Percentiles rank a stretch among this genome's conserved stretches.
These are phyloP conservation scores for Sweltsa coloradensis DNA, from an alignment of 1,140 invertebrate species.

Conservation along the genomic window DNA sequence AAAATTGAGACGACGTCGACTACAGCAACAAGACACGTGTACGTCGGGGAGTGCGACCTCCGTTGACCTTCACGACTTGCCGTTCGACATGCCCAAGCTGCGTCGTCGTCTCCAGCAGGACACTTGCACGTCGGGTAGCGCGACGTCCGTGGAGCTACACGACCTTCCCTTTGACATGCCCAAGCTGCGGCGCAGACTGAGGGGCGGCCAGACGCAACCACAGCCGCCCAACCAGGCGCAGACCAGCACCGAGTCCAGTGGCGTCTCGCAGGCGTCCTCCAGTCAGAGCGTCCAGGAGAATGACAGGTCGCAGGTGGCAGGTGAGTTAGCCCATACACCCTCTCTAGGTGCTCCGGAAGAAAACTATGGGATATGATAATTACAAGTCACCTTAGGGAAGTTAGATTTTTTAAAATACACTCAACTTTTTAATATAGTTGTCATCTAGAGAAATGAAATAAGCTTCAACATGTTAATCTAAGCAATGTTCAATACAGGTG, in stretches of 20 bases:
- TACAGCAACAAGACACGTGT: slow-evolving; percentile 39
- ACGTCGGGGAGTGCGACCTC: slow-evolving; percentile 55
- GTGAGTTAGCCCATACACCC: no score
- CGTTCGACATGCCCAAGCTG: slow-evolving; percentile 84
- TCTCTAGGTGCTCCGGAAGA: no score
- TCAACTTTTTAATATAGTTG: no score
- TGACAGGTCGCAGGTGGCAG: no score
- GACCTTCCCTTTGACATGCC: slow-evolving; percentile 83
- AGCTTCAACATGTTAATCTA: no score
- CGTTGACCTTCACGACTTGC: slow-evolving; percentile 56
- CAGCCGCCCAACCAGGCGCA: slow-evolving; percentile 25
- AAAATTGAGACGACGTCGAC: slow-evolving; percentile 60
- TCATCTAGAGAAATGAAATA: no score
- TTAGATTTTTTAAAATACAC: no score
- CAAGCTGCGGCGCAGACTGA: slow-evolving; percentile 59
- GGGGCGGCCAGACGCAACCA: slow-evolving; percentile 27
- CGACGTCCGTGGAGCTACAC: slow-evolving; percentile 58
- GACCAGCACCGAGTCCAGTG: slow-evolving; percentile 43
- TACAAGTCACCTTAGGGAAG: no score
- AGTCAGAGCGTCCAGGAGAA: slow-evolving; percentile 62
- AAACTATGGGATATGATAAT: no score
- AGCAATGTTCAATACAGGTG: no score
- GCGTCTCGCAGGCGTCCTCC: slow-evolving; percentile 57
- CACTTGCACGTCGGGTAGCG: slow-evolving; percentile 52
- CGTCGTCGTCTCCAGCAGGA: slow-evolving; percentile 46